Evolutionary conservation across 2,888 invertebrate species (phyloP).

Genomic region (Aethes cnicana): DNA sequence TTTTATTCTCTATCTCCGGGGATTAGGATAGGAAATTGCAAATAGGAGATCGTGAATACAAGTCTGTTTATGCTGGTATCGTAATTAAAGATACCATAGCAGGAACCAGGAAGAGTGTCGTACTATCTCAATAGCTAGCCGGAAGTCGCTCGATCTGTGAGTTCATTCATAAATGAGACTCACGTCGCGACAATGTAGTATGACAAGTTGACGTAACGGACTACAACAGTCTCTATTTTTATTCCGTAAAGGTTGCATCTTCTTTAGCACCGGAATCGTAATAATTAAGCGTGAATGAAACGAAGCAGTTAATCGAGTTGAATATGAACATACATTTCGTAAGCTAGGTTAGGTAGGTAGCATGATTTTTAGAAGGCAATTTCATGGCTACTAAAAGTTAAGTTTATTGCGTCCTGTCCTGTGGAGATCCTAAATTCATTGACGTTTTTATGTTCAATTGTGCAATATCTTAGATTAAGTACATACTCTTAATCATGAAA

Average conservation of each 20-base stretch:
- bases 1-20: conserved; percentile 52
- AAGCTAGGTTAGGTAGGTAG: conserved; percentile 42
- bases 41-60: conserved; percentile 37
- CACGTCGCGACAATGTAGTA: conserved; percentile 71
- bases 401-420: too few species aligned
- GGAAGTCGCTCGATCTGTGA: conserved; percentile 80
- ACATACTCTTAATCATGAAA: too few species aligned
- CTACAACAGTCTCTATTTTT: conserved; percentile 59
- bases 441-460: too few species aligned
- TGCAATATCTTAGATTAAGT: too few species aligned
- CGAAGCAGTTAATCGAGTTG: conserved; percentile 74
- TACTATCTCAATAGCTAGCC: conserved; percentile 82
- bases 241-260: conserved; percentile 52
- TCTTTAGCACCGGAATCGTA: conserved; percentile 44
- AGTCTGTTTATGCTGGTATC: conserved; percentile 68
- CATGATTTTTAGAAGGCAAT: conserved; percentile 37
- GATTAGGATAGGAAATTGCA: conserved; percentile 47
- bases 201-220: conserved; percentile 58
- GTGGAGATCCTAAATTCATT: too few species aligned
- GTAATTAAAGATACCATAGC: conserved; percentile 81
- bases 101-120: conserved; percentile 83
- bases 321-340: conserved; percentile 73
- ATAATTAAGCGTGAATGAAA: conserved; percentile 79
- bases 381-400: too few species aligned
- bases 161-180: conserved; percentile 80